Conservation (phyloP, 2,113 vertebrate species). For the Anas platyrhynchos region DNA sequence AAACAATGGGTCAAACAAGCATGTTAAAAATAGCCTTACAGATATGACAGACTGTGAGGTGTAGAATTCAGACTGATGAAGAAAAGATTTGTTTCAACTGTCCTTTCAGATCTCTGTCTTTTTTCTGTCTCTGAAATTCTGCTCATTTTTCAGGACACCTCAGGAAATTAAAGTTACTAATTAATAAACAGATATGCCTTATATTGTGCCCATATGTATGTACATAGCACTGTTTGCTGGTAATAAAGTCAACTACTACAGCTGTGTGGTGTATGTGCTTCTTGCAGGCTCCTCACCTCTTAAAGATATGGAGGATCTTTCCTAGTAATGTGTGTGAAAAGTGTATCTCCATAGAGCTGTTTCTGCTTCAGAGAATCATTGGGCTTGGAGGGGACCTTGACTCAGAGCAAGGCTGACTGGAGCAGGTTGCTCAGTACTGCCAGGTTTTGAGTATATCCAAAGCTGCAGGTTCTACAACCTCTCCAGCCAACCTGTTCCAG, state of each 20-base stretch:
- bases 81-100: background rate
- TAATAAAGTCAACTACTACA: background rate
- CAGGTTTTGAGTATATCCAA: background rate
- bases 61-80: background rate
- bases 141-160: background rate
- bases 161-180: background rate
- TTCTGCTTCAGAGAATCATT: background rate
- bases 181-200: background rate
- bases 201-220: background rate
- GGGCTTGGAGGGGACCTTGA: background rate
- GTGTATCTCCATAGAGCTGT: background rate
- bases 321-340: background rate
- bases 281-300: background rate
- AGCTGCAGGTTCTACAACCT: background rate
- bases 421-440: background rate
- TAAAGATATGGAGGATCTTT: background rate
- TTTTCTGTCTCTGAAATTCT: background rate
- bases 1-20: background rate
- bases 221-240: background rate
- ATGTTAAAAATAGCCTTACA: background rate
- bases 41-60: background rate
- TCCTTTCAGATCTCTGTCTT: background rate
- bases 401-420: background rate
- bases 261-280: background rate
- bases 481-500: background rate